Conservation (phyloP, 1,140 invertebrate species). For the Drosophila mojavensis region DNA sequence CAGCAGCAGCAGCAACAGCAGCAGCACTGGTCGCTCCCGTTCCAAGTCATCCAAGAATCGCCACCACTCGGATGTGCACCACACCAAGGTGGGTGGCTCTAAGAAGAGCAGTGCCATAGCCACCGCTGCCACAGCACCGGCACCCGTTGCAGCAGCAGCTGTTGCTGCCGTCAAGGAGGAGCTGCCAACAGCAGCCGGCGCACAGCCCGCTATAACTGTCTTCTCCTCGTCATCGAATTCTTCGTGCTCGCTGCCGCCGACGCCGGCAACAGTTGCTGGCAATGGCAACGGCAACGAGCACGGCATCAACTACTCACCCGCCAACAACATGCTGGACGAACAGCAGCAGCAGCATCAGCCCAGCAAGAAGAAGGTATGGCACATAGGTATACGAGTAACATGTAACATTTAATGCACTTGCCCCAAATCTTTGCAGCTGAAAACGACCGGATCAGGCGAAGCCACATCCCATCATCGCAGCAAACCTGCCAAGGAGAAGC, state of each 20-base stretch:
- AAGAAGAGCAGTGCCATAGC: slow-evolving; percentile 53
- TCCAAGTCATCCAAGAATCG: slow-evolving; percentile 76
- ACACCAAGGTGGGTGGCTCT: slow-evolving; percentile 50
- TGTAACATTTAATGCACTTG: not conserved
- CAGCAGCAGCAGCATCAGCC: slow-evolving; percentile 33
- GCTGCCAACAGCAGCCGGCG: not conserved
- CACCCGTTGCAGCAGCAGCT: slow-evolving; percentile 11
- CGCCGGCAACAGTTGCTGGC: slow-evolving; percentile 48
- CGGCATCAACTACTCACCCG: slow-evolving; percentile 51
- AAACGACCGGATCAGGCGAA: slow-evolving; percentile 37
- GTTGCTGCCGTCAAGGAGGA: slow-evolving; percentile 43
- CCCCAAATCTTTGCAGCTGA: slow-evolving; percentile 43
- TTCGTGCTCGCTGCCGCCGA: slow-evolving; percentile 74
- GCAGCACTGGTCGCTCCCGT: slow-evolving; percentile 71
- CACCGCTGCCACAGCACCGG: slow-evolving; percentile 24
- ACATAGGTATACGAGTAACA: not conserved
- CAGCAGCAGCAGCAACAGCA: slow-evolving; percentile 41
- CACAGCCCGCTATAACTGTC: slow-evolving; percentile 51
- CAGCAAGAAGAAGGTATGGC: slow-evolving; percentile 64
- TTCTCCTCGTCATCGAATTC: slow-evolving; percentile 80
- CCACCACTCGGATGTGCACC: slow-evolving; percentile 62
- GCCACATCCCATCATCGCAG: slow-evolving; percentile 49
- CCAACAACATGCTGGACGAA: slow-evolving; percentile 40
- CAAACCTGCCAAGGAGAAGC: slow-evolving; percentile 66
- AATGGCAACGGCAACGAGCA: slow-evolving; percentile 25